Evolutionary conservation across 2,113 vertebrate species (phyloP), one percentile per base, ranked within the genome.

Genomic region (Psittacula cyanocephala): DNA sequence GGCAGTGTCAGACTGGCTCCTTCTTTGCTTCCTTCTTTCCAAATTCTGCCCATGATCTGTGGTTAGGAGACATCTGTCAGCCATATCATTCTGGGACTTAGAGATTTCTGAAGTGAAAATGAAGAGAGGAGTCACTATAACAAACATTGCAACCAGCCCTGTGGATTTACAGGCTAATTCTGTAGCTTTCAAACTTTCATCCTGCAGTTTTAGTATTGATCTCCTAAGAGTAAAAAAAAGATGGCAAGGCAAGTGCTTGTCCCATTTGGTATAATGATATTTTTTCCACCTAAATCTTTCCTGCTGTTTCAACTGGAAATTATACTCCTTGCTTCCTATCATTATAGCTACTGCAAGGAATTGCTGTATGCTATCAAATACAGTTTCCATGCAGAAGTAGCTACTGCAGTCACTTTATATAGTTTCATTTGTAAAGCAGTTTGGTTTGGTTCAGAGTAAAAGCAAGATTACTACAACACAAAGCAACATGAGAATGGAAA

Each of bases 1-100:
- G 59, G 99, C 98, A 0, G 98, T 98, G 87, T 99, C 99, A 5
- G 99, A 99, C 64, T 98, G 98, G 92, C 99, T 99, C 93, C 99
- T 98, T 31, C 98, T 98, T 78, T 98, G 97, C 62, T 74, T 97
- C 12, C 78, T 91, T 43, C 25, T 82, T 83, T 97, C 88, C 44
- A 68, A 5, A 8, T 71, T 86, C 43, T 70, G 92, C 41, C 91
- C 67, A 80, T 91, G 92, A 50, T 96, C 88, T 5, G 97, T 97
- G 17, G 97, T 97, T 28, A 98, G 98, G 50, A 97, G 96, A 23
- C 39, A n/a, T 71, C 91, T 97, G 80, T 98, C 98, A 46, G 89
- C 97, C 97, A 99, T 94, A 33, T 99, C 99, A 46, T 98, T 98
- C 95, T 99, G 99, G 88, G 99, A 99, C 57, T 97, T 98, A 13